These are phyloP conservation scores for Caradrina clavipalpis DNA, from an alignment of 2,888 invertebrate genomes.

Conservation along the genomic window DNA sequence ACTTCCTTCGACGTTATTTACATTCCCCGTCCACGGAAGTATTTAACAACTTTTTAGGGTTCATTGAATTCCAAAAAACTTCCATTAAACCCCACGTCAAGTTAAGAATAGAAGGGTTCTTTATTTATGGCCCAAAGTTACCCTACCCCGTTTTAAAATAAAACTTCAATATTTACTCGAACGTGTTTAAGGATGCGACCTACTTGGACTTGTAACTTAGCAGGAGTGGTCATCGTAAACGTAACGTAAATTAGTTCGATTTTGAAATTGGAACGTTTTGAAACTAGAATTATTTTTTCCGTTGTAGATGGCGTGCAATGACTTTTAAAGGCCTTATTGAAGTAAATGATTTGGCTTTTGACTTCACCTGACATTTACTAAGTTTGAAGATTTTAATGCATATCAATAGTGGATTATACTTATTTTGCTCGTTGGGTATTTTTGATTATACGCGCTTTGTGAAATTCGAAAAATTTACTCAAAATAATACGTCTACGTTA, in stretches of 20 bases:
- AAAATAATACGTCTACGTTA: too few relatives aligned
- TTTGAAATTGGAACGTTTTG: neutral
- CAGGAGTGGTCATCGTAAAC: neutral
- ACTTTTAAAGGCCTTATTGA: too few relatives aligned
- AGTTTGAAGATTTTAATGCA: too few relatives aligned
- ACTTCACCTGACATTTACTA: too few relatives aligned
- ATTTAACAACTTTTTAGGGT: neutral
- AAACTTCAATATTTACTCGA: conserved; percentile 12
- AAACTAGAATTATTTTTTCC: too few relatives aligned
- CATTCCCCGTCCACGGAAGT: neutral
- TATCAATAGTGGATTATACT: too few relatives aligned
- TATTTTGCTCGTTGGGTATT: too few relatives aligned
- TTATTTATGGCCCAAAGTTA: conserved; percentile 3
- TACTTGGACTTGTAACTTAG: neutral
- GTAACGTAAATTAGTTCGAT: neutral
- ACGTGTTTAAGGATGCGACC: neutral
- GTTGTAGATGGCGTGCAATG: too few relatives aligned
- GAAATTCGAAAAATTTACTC: too few relatives aligned
- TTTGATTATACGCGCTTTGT: too few relatives aligned
- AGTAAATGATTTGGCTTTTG: too few relatives aligned
- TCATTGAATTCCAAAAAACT: neutral
- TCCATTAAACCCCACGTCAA: neutral
- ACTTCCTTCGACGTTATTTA: neutral
- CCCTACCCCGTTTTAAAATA: neutral
- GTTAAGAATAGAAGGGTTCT: neutral